Percentiles rank a stretch among this genome's conserved stretches.
Conservation (phyloP, 2,113 vertebrate genomes). For the Cephalopholis sonnerati region DNA sequence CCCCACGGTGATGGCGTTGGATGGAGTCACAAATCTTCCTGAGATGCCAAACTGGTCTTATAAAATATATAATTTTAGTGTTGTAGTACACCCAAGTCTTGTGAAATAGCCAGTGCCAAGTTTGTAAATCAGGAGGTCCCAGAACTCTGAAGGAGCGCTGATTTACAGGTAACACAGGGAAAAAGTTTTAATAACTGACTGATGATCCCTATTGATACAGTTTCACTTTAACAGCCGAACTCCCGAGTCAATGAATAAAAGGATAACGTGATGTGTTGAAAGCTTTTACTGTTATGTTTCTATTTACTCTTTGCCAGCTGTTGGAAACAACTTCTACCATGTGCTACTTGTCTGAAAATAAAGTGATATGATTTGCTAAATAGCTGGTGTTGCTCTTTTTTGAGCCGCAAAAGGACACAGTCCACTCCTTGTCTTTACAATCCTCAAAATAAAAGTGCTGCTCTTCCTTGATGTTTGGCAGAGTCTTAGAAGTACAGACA, state of each 20-base stretch:
- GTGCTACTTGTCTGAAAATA: background rate
- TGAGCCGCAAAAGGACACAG: background rate
- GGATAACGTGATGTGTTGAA: no score
- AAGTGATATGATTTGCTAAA: background rate
- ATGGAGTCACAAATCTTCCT: conserved; percentile 36
- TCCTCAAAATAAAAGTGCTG: background rate
- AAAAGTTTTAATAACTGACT: background rate
- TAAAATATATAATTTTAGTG: conserved; percentile 32
- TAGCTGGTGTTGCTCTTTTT: background rate
- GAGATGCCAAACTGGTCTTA: conserved; percentile 22
- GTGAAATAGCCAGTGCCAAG: conserved; percentile 15
- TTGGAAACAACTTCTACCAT: background rate
- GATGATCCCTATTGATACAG: background rate
- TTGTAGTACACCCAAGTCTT: conserved; percentile 21
- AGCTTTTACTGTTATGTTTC: no score
- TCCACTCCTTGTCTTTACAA: background rate
- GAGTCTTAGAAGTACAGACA: background rate
- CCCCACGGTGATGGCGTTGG: background rate
- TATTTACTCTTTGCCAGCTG: no score
- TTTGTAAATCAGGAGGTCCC: conserved; percentile 17
- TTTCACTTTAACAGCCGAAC: background rate
- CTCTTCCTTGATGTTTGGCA: background rate
- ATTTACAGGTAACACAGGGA: background rate
- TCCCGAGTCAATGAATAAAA: no score
- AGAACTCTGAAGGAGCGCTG: background rate